These are phyloP conservation scores for Suricata suricatta DNA, from an alignment of 2,113 vertebrate species.

Conservation along the genomic window DNA sequence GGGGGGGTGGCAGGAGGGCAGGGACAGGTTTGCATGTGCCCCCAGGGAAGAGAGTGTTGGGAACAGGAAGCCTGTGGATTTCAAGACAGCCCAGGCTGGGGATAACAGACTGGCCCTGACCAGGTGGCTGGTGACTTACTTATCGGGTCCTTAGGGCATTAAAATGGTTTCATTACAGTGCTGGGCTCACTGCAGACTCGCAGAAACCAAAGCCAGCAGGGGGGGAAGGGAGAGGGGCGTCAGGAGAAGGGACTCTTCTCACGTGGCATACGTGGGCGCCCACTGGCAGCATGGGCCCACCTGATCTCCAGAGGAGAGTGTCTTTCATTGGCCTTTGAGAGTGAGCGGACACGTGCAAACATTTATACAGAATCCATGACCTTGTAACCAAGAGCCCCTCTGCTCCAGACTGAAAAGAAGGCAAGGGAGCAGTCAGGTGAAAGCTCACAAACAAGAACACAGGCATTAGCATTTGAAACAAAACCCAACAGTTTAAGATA, in stretches of 20 bases:
- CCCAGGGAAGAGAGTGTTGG: accelerated
- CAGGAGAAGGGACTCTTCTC: background rate
- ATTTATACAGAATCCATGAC: constrained; percentile 46
- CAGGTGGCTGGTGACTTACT: constrained; percentile 67
- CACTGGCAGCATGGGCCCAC: background rate
- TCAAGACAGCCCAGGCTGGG: background rate
- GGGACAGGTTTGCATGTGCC: background rate
- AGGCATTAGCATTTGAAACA: constrained; percentile 6
- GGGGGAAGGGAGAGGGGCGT: background rate
- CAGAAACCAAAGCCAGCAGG: constrained; percentile 58
- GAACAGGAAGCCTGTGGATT: background rate
- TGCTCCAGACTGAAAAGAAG: constrained; percentile 57
- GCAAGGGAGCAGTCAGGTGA: background rate
- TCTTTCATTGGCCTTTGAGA: background rate
- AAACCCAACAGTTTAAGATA: constrained; percentile 48
- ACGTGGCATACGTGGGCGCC: background rate
- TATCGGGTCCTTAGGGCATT: constrained; percentile 51
- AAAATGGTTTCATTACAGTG: constrained; percentile 58
- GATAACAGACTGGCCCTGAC: background rate
- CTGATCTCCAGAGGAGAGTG: background rate
- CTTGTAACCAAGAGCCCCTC: background rate
- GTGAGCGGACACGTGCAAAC: background rate
- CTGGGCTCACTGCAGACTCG: constrained; percentile 27
- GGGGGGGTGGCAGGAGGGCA: background rate
- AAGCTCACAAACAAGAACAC: accelerated